phyloP scores from a whole-genome alignment of 2,888 invertebrate species.

The Colostygia pectinataria region DNA sequence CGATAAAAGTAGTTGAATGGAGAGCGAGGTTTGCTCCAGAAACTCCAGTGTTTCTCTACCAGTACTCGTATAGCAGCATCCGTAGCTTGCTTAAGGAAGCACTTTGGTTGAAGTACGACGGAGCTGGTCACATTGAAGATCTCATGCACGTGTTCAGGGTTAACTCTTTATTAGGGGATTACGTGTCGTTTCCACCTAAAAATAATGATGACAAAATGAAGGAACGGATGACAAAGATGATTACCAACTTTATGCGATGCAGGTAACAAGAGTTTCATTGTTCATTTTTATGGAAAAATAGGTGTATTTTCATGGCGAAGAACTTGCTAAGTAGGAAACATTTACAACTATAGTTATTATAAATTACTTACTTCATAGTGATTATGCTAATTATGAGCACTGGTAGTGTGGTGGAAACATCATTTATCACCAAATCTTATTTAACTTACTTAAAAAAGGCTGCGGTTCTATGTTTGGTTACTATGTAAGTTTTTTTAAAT shows the following conservation, averaged over 20 bases:
- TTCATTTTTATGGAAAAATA: too few species aligned
- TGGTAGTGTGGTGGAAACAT: too few species aligned
- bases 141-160: slow-evolving; percentile 60
- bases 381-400: too few species aligned
- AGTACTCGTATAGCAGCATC: slow-evolving; percentile 66
- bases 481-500: too few species aligned
- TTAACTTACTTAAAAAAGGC: too few species aligned
- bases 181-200: slow-evolving; percentile 26
- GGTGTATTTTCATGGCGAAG: too few species aligned
- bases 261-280: slow-evolving; percentile 25
- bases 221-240: slow-evolving; percentile 33
- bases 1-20: slow-evolving; percentile 30
- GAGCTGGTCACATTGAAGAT: slow-evolving; percentile 68
- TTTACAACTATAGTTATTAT: too few species aligned
- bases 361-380: too few species aligned
- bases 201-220: slow-evolving; percentile 36
- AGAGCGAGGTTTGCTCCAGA: slow-evolving; percentile 24
- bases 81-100: slow-evolving; percentile 59
- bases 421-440: too few species aligned
- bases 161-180: slow-evolving; percentile 24
- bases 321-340: too few species aligned
- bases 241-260: slow-evolving; percentile 37
- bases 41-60: slow-evolving; percentile 66
- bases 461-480: too few species aligned
- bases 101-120: slow-evolving; percentile 44